Conservation (phyloP, 2,888 invertebrate species). For the Gastrophysa polygoni region DNA sequence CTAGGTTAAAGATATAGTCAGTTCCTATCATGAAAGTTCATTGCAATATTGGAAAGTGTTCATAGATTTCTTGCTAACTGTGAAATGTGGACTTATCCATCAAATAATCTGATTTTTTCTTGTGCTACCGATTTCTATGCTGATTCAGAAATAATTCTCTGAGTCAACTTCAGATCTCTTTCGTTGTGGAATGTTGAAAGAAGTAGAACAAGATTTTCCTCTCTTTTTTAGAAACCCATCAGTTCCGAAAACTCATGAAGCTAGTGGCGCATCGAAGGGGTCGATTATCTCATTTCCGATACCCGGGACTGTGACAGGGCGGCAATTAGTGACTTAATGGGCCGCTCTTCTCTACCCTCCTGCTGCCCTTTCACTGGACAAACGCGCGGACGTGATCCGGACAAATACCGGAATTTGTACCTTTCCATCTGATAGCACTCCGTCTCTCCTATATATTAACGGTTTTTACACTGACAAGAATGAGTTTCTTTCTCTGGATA, state of each 20-base stretch:
- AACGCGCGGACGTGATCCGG: conserved; percentile 42
- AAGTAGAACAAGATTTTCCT: conserved; percentile 15
- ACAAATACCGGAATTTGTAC: conserved; percentile 44
- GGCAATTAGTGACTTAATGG: conserved; percentile 55
- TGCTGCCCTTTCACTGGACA: conserved; percentile 45
- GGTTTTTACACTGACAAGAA: no score
- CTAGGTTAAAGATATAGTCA: no score
- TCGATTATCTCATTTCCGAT: conserved; percentile 57
- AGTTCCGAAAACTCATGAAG: not conserved
- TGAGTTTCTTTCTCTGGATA: no score
- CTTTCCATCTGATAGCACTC: conserved; percentile 38
- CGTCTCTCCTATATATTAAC: conserved; percentile 16
- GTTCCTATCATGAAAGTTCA: no score
- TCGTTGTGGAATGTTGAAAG: no score
- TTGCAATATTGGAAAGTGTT: no score
- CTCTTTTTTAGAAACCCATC: not conserved
- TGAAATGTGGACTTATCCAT: no score
- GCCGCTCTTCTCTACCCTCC: conserved; percentile 44
- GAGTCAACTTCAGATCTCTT: no score
- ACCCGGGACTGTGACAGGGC: conserved; percentile 53
- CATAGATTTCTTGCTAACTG: no score
- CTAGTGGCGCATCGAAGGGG: conserved; percentile 13
- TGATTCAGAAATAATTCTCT: no score
- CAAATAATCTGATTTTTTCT: no score
- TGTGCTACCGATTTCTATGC: no score